Base-by-base conservation (phyloP, 2,113 vertebrate genomes). In the Pimephales promelas region DNA sequence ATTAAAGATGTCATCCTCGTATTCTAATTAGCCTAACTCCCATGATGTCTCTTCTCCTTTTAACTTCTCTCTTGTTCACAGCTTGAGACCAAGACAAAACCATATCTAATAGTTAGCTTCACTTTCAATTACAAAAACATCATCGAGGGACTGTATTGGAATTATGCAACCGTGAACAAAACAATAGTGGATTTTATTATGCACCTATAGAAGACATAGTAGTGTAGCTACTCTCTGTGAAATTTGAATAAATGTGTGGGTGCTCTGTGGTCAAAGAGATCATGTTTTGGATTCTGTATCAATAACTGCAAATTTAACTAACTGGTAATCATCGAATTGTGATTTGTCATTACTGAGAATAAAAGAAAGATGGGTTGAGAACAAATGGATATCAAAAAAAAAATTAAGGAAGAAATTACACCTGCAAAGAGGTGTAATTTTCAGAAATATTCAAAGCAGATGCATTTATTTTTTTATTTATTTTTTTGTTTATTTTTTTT, bases 101-200 rank as follows among this genome's bases (percentile, higher is more conserved):
- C 77, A 52, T 52, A 80, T 66, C 43, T 70, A 70, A 70, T 52
- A 20, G 64, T 70, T 54, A 54, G 62, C 28, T 28, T 81, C 64
- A 10, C 10, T 81, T 70, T 80, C 78, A 80, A 49, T 80, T 81
- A 56, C 64, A 54, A 81, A 81, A 70, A 36, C 28, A 16, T 81
- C 20, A 24, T 70, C 7, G 1, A 56, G 47, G 31, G 47, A 49
- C 40, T 66, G 43, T 31, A 66, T 34, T 66, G 61, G 18, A 66
- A 47, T 11, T 59, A 40, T 34, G 22, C 28, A 3, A 36, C 31
- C 47, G 49, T 79, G 57, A 64, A 79, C 77, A 4, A 49, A 45
- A 79, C 43, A 70, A 56, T 78, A 11, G 79, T 56, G 28, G 28
- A 71, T 54, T 56, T n/a, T 57, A 40, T 57, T 76, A 40, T 40